Evolutionary conservation across 2,113 vertebrate species (phyloP).

Genomic region (Amia ocellicauda): DNA sequence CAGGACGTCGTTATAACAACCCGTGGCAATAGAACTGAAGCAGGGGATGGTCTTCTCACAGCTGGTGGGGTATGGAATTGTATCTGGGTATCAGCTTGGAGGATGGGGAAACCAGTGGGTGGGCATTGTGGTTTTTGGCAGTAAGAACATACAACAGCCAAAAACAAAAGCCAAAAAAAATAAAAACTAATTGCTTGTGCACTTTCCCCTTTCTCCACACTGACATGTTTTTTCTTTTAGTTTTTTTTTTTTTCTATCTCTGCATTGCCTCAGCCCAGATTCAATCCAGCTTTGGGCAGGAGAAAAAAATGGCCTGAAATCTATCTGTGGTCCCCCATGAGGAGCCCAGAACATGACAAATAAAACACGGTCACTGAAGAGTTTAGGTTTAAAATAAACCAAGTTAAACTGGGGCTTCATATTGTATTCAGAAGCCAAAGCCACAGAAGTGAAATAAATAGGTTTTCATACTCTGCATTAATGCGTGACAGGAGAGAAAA

Average conservation of each 20-base stretch:
- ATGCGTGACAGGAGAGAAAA: constrained; percentile 1
- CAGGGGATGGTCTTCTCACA: constrained; percentile 1
- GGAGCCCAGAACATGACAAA: not conserved
- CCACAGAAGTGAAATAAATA: too few species aligned
- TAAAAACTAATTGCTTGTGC: not conserved
- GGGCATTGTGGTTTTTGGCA: constrained; percentile 11
- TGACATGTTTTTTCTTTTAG: not conserved
- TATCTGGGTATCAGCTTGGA: constrained; percentile 11
- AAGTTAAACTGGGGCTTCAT: too few species aligned
- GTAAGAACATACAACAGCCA: constrained; percentile 1
- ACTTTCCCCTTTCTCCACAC: not conserved
- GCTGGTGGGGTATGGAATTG: constrained; percentile 1
- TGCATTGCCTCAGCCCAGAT: not conserved
- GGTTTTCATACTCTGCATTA: too few species aligned
- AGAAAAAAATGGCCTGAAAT: not conserved
- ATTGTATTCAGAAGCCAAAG: not conserved
- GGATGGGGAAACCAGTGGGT: constrained; percentile 3
- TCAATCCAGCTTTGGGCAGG: not conserved
- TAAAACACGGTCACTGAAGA: not conserved
- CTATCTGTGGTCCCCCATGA: not conserved
- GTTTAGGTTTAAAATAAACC: too few species aligned
- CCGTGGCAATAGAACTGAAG: not conserved
- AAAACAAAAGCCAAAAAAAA: not conserved
- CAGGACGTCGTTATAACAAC: not conserved
- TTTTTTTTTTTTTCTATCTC: not conserved